Conservation (phyloP, 2,113 vertebrate species). For the Eleginops maclovinus region DNA sequence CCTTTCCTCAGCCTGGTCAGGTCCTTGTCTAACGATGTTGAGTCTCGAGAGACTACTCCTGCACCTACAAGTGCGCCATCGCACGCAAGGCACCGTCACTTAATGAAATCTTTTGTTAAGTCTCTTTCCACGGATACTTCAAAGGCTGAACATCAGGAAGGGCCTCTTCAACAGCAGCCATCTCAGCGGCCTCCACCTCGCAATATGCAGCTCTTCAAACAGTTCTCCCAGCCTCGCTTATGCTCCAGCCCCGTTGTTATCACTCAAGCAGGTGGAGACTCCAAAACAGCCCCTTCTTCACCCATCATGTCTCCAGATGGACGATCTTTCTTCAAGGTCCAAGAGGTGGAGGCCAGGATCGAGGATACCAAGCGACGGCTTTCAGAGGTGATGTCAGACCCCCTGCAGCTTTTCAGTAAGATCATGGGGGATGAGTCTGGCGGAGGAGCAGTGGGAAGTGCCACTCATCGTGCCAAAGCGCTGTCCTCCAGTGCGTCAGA, state of each 20-base stretch:
- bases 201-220: constrained; percentile 97
- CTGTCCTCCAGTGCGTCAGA: constrained; percentile 97
- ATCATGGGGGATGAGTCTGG: constrained; percentile 96
- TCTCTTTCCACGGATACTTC: constrained; percentile 96
- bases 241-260: constrained; percentile 58
- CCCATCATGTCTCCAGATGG: constrained; percentile 94
- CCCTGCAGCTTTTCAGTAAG: constrained; percentile 97
- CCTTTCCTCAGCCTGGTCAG: constrained; percentile 94
- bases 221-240: constrained; percentile 94
- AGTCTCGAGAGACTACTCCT: constrained; percentile 89
- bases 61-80: constrained; percentile 79
- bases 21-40: constrained; percentile 94
- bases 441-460: constrained; percentile 82
- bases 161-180: constrained; percentile 69
- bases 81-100: constrained; percentile 88
- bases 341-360: constrained; percentile 97
- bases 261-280: constrained; percentile 85
- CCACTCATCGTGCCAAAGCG: constrained; percentile 89
- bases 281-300: constrained; percentile 97
- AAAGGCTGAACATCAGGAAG: constrained; percentile 87
- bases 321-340: constrained; percentile 98
- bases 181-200: constrained; percentile 83
- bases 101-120: constrained; percentile 98
- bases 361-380: constrained; percentile 97
- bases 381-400: constrained; percentile 97